Evolutionary conservation across 2,113 vertebrate genomes (phyloP).

Genomic region (Coturnix japonica): DNA sequence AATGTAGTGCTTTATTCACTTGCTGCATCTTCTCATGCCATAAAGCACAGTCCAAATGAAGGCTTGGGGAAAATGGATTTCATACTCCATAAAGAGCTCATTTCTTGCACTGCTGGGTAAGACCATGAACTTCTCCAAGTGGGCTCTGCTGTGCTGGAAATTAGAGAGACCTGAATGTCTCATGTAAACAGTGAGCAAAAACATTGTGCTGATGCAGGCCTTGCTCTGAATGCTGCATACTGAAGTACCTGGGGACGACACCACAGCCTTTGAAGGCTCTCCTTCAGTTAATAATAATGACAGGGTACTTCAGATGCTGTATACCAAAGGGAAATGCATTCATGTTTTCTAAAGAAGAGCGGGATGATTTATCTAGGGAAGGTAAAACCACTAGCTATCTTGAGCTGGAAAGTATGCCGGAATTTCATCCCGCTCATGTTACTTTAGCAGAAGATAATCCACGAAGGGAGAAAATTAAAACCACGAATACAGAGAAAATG

Average conservation of each 20-base stretch:
- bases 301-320: not conserved
- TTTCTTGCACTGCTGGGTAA: conserved; percentile 47
- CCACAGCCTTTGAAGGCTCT: not conserved
- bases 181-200: not conserved
- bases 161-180: not conserved
- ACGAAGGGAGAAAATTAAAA: not conserved
- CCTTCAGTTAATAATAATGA: not conserved
- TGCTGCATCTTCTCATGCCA: conserved; percentile 12
- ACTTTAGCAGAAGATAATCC: not conserved
- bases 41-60: conserved; percentile 25
- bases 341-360: not conserved
- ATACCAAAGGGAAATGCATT: not conserved
- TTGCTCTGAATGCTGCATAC: not conserved
- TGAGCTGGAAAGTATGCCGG: not conserved
- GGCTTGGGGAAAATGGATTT: conserved; percentile 44
- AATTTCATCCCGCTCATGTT: conserved; percentile 11
- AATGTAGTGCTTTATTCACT: conserved; percentile 42
- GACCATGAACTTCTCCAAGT: not conserved
- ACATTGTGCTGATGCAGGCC: not conserved
- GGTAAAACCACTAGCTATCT: not conserved
- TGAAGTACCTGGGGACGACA: not conserved
- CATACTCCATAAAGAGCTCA: conserved; percentile 39
- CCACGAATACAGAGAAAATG: not conserved
- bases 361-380: not conserved
- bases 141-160: conserved; percentile 5